A percentile compares a stretch with the other conserved stretches of the same genome.
These are phyloP conservation scores for Lucilia cuprina DNA, from an alignment of 1,140 invertebrate species.

Conservation along the genomic window DNA sequence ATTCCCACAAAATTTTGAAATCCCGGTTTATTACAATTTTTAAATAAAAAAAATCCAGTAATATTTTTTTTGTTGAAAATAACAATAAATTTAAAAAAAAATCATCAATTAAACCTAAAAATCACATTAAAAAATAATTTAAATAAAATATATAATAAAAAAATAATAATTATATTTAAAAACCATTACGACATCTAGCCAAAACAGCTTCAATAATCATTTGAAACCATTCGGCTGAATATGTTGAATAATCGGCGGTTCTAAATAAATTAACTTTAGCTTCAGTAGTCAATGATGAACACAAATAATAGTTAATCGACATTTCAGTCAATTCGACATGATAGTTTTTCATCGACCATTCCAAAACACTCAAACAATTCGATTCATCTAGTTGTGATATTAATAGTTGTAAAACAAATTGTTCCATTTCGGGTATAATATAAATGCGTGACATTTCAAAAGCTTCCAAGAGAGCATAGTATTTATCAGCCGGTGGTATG, in stretches of 20 bases:
- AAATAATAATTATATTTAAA: conserved; percentile 11
- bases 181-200: conserved; percentile 51
- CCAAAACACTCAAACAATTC: conserved; percentile 53
- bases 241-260: conserved; percentile 54
- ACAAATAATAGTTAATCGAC: conserved; percentile 58
- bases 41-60: too few relatives aligned
- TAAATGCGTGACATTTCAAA: conserved; percentile 60
- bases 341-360: conserved; percentile 59
- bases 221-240: conserved; percentile 58
- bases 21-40: too few relatives aligned
- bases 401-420: conserved; percentile 47
- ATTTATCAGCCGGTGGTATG: conserved; percentile 46
- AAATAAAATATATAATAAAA: neutral
- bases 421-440: conserved; percentile 57
- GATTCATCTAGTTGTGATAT: conserved; percentile 50
- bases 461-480: conserved; percentile 54
- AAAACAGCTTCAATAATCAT: conserved; percentile 58
- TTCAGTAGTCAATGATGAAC: conserved; percentile 45
- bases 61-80: too few relatives aligned
- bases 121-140: neutral
- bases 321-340: conserved; percentile 57
- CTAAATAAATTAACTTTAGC: conserved; percentile 54
- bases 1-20: too few relatives aligned
- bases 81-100: neutral
- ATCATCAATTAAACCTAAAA: neutral